Conservation (phyloP, 1,140 invertebrate species). For the Diorhabda carinulata region DNA sequence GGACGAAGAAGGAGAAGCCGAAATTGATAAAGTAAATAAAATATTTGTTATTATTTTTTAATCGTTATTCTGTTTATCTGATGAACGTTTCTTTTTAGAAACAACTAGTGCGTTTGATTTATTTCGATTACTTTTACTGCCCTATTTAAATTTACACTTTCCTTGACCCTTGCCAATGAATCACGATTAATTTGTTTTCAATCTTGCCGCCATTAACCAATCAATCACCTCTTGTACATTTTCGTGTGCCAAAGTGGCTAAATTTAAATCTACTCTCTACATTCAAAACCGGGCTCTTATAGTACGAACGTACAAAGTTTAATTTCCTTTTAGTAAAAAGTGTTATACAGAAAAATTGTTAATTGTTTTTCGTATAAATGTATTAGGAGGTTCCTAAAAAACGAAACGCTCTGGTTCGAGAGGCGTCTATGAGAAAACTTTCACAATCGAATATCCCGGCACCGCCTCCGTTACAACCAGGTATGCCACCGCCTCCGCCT, state of each 20-base stretch:
- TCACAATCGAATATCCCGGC: slow-evolving; percentile 57
- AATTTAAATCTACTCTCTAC: not conserved
- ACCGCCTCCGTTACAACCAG: slow-evolving; percentile 67
- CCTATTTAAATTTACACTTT: not conserved
- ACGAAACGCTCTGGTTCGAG: slow-evolving; percentile 38
- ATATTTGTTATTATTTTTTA: not conserved
- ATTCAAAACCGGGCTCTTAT: no score
- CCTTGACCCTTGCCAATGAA: not conserved
- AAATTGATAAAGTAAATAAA: slow-evolving; percentile 34
- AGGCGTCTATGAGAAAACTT: slow-evolving; percentile 45
- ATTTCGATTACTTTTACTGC: no score
- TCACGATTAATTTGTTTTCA: not conserved
- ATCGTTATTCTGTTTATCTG: not conserved
- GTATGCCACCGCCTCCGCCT: slow-evolving; percentile 65
- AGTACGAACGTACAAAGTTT: no score
- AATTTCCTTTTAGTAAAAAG: no score
- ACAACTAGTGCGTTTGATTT: not conserved
- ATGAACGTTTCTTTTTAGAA: not conserved
- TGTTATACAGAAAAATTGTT: not conserved
- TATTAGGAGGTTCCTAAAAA: slow-evolving; percentile 36
- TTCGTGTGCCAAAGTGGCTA: not conserved
- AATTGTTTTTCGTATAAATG: not conserved
- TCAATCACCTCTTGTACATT: not conserved
- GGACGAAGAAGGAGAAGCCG: slow-evolving; percentile 26
- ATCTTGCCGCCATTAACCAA: not conserved